Evolutionary conservation across 2,797 vertebrate species (phyloP).

Genomic region (Sus cebifrons): DNA sequence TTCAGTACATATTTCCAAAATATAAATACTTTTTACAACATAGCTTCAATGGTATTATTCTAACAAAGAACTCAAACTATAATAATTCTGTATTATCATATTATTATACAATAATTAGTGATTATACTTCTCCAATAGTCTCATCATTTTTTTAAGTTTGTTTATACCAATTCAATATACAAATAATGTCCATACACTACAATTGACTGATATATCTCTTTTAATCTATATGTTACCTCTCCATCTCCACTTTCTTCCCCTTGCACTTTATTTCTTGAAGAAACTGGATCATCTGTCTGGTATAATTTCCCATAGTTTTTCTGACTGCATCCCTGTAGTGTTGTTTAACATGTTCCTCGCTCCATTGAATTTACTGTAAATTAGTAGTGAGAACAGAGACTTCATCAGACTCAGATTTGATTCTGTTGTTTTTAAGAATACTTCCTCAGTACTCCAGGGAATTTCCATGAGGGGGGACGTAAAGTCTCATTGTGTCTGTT

Average conservation of each 20-base stretch:
- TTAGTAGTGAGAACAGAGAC: background rate
- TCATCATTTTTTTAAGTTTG: background rate
- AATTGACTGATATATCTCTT: background rate
- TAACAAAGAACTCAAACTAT: background rate
- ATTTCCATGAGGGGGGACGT: background rate
- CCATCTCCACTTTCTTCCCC: background rate
- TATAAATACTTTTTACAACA: background rate
- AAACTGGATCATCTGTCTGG: background rate
- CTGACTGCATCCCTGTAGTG: background rate
- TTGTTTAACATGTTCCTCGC: background rate
- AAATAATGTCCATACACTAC: background rate
- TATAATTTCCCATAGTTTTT: slow-evolving; percentile 21
- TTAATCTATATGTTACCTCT: background rate
- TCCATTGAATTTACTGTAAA: slow-evolving; percentile 39
- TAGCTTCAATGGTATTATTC: background rate
- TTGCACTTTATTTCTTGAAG: background rate
- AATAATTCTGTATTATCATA: background rate
- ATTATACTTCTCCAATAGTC: background rate
- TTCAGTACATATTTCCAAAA: background rate
- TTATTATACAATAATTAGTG: background rate
- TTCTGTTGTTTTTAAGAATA: background rate
- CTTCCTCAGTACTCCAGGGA: background rate
- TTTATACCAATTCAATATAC: slow-evolving; percentile 17
- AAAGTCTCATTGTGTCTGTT: background rate
- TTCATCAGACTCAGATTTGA: background rate